phyloP scores from a whole-genome alignment of 2,797 vertebrate genomes.

The Alectoris magna region DNA sequence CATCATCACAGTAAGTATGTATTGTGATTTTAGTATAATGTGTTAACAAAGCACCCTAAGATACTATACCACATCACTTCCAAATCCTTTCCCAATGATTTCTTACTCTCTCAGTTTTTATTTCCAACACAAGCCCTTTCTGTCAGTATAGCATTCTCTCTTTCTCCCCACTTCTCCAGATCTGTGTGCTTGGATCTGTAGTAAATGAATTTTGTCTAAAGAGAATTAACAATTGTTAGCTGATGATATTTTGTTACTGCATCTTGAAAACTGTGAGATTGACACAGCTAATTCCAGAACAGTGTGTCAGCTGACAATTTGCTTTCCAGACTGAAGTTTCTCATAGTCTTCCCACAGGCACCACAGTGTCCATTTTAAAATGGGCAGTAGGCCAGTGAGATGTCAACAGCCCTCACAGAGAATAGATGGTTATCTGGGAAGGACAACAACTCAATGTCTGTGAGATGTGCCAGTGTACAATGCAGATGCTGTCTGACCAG shows the following conservation, averaged over 20 bases:
- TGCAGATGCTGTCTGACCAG: neutral
- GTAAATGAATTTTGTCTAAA: neutral
- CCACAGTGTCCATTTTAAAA: neutral
- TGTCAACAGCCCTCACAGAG: neutral
- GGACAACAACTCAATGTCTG: neutral
- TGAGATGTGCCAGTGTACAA: neutral
- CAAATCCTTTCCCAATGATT: neutral
- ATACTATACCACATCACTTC: neutral
- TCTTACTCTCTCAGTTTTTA: neutral
- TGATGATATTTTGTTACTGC: neutral
- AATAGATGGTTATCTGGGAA: neutral
- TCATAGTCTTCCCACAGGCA: neutral
- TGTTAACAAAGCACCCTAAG: neutral
- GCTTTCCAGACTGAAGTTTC: neutral
- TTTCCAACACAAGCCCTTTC: neutral
- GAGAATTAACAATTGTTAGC: neutral
- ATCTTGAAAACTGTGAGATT: neutral
- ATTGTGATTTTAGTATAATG: neutral
- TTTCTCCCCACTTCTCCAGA: neutral
- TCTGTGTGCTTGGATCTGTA: neutral
- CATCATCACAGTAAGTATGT: neutral
- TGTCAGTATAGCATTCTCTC: neutral
- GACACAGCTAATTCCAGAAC: neutral
- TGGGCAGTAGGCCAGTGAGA: neutral
- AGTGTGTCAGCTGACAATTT: neutral